A percentile compares a stretch with the other conserved stretches of the same genome.
phyloP scores from a whole-genome alignment of 2,113 vertebrate species.

The Glareola pratincola region DNA sequence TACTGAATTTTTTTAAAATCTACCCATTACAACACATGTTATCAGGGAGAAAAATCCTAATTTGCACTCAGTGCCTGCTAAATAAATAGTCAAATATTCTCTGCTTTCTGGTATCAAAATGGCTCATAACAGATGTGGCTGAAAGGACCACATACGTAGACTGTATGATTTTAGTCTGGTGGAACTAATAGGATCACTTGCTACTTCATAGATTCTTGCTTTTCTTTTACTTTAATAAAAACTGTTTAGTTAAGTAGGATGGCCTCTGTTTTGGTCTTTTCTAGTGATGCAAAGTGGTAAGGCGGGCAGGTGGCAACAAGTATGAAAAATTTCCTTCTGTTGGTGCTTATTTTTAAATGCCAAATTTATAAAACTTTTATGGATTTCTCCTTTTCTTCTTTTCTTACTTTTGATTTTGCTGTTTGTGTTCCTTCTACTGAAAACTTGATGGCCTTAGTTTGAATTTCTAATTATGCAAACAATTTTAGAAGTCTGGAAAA shows the following conservation, averaged over 20 bases:
- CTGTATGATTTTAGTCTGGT: conserved; percentile 87
- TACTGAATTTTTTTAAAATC: not conserved
- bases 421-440: not conserved
- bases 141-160: conserved; percentile 86
- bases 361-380: not conserved
- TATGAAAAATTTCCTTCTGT: conserved; percentile 21
- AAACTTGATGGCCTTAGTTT: not conserved
- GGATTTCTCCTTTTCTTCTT: not conserved
- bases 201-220: conserved; percentile 77
- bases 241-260: conserved; percentile 77
- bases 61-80: conserved; percentile 65
- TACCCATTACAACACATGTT: not conserved
- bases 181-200: conserved; percentile 89
- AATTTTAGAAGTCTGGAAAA: not conserved
- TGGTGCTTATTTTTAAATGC: not conserved
- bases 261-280: conserved; percentile 64
- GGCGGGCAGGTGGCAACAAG: conserved; percentile 62
- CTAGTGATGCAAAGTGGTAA: conserved; percentile 79
- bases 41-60: conserved; percentile 36
- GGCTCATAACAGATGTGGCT: conserved; percentile 84
- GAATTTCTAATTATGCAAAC: not conserved
- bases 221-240: conserved; percentile 78
- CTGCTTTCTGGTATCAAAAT: conserved; percentile 72
- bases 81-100: conserved; percentile 64
- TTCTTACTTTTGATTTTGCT: not conserved